Conservation (phyloP, 92 coral and sea anemone genomes). For the Blastomussa wellsi region DNA sequence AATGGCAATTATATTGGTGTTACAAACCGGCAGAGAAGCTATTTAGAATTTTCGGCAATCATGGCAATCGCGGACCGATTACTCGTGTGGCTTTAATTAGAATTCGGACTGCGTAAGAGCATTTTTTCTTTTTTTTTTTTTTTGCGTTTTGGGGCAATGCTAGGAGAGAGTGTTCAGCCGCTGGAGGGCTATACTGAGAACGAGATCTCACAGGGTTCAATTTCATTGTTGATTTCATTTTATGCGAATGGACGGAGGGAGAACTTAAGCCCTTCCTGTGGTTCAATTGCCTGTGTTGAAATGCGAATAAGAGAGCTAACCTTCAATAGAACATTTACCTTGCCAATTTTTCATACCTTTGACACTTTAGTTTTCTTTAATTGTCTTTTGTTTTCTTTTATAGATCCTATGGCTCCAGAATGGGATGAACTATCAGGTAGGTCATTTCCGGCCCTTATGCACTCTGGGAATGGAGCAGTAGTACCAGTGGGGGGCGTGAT, state of each 20-base stretch:
- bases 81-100: background rate
- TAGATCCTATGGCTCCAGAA: slow-evolving; percentile 48
- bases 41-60: background rate
- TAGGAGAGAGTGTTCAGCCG: background rate
- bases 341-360: too few relatives aligned
- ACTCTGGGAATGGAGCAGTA: background rate
- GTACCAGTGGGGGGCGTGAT: too few relatives aligned
- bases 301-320: background rate
- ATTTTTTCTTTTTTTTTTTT: background rate
- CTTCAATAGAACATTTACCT: background rate
- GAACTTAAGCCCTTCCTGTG: background rate
- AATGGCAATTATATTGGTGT: background rate
- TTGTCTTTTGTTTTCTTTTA: background rate
- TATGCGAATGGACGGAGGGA: background rate
- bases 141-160: background rate
- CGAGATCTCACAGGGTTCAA: too few relatives aligned
- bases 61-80: too few relatives aligned
- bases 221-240: too few relatives aligned
- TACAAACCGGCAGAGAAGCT: background rate
- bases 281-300: background rate
- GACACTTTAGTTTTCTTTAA: too few relatives aligned
- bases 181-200: background rate
- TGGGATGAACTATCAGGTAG: slow-evolving; percentile 62
- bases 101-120: background rate
- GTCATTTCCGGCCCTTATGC: background rate